Evolutionary conservation across 2,797 vertebrate species (phyloP), one percentile per base, ranked within the genome.

Genomic region (Orestias chungarensis): DNA sequence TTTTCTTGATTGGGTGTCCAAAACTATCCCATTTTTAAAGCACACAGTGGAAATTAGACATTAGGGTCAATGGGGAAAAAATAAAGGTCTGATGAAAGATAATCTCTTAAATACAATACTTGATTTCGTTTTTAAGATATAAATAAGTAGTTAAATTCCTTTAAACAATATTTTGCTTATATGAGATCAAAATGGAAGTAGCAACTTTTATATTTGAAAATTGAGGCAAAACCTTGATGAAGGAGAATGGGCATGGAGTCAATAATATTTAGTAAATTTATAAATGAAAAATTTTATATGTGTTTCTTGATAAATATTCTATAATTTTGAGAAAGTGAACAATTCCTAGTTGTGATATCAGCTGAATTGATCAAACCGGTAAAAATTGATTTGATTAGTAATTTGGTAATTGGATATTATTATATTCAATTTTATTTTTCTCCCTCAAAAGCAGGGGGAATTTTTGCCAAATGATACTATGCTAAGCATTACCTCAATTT

Each of bases 381-480:
- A 27, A 57, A 14, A 66, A 8, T n/a, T 57, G 62, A 3, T 66
- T 10, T 64, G 20, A 50, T 54, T 29, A 9, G 29, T 20, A 15
- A 25, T 42, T n/a, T 42, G 4, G 12, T 15, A 40, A 27, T 66
- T 38, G 18, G 17, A 47, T 55, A 10, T 64, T 38, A 33, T 29
- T 62, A 59, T 27, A 35, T 1, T 59, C 2, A 73, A 67, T 67
- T 68, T 18, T 25, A 27, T 61, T 71, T 47, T n/a, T 61, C 33
- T 71, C 44, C 65, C 18, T 35, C 14, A 55, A 38, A 15, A 44
- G 52, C 18, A 59, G 18, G 31, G 18, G 4, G 31, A 3, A 33
- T 35, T 59, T 23, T 59, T 31, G 20, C 18, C 0, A 29, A 15
- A 50, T 55, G 18, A 6, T n/a, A 25, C 14, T 40, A 10, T 1